A percentile compares a stretch with the other conserved stretches of the same genome.
These are phyloP conservation scores for Idaea biselata DNA, from an alignment of 2,888 invertebrate species.

Conservation along the genomic window DNA sequence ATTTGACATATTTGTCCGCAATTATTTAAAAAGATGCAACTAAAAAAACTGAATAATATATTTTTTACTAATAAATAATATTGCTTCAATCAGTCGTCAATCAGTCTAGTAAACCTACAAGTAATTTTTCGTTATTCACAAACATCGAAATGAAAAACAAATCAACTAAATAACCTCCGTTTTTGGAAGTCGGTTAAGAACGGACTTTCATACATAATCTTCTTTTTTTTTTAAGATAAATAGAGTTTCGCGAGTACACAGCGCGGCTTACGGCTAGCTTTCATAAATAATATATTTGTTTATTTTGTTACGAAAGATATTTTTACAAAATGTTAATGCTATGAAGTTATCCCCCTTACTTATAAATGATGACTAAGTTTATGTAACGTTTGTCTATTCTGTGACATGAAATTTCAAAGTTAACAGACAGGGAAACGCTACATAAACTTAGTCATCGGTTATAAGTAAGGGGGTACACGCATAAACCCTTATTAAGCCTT, in stretches of 20 bases:
- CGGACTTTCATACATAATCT: constrained; percentile 24
- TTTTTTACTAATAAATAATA: constrained; percentile 73
- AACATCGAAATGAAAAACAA: constrained; percentile 36
- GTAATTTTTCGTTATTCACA: constrained; percentile 30
- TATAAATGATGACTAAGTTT: no score
- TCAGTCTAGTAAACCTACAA: constrained; percentile 67
- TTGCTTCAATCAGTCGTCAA: constrained; percentile 77
- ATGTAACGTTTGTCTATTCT: no score
- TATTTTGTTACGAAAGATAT: not conserved
- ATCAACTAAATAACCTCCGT: constrained; percentile 31
- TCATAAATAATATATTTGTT: not conserved
- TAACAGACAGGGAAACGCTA: no score
- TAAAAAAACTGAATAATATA: constrained; percentile 3
- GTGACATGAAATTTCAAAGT: no score
- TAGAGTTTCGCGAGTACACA: no score
- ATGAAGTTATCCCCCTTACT: no score
- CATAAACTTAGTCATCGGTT: no score
- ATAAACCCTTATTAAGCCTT: no score
- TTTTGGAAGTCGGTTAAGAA: constrained; percentile 18
- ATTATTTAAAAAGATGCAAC: constrained; percentile 6
- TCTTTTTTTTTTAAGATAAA: constrained; percentile 4
- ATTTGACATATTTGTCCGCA: constrained; percentile 30
- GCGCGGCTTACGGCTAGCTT: not conserved
- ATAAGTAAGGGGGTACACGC: no score
- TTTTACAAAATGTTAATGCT: not conserved